Percentiles rank a stretch among this genome's conserved stretches.
Conservation (phyloP, 2,888 invertebrate genomes). For the Drosophila mercatorum region DNA sequence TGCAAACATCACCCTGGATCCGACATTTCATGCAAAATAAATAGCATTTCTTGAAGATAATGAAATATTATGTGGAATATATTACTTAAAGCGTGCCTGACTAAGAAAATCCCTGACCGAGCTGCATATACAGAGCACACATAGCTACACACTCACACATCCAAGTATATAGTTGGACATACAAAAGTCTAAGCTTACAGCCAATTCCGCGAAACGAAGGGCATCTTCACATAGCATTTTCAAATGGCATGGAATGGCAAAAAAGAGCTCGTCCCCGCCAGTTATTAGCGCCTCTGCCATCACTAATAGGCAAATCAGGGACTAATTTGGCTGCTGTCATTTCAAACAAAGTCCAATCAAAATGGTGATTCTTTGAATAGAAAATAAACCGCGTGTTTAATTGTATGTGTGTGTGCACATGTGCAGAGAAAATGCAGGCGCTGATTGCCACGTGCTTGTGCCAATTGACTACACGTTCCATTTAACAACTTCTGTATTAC, state of each 20-base stretch:
- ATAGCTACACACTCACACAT: too few species aligned
- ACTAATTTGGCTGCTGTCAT: neutral
- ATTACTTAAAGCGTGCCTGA: neutral
- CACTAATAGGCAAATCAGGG: too few species aligned
- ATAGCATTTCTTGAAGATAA: neutral
- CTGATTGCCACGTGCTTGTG: neutral
- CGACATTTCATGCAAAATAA: neutral
- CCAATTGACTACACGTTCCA: neutral
- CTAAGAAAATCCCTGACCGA: neutral
- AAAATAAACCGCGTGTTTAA: neutral
- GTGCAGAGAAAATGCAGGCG: neutral
- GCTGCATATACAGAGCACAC: too few species aligned
- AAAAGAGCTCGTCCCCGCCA: too few species aligned
- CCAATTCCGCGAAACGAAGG: too few species aligned
- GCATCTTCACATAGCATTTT: too few species aligned
- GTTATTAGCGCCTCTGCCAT: too few species aligned
- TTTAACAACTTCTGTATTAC: neutral
- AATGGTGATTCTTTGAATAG: neutral
- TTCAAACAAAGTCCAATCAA: neutral
- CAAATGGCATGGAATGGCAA: too few species aligned
- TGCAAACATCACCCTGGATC: too few species aligned
- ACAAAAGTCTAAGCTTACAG: too few species aligned
- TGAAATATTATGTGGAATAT: neutral
- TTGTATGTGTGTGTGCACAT: neutral
- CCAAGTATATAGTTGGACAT: too few species aligned